Base-by-base conservation (phyloP, 2,797 vertebrate species). In the Chaenodraco wilsoni region DNA sequence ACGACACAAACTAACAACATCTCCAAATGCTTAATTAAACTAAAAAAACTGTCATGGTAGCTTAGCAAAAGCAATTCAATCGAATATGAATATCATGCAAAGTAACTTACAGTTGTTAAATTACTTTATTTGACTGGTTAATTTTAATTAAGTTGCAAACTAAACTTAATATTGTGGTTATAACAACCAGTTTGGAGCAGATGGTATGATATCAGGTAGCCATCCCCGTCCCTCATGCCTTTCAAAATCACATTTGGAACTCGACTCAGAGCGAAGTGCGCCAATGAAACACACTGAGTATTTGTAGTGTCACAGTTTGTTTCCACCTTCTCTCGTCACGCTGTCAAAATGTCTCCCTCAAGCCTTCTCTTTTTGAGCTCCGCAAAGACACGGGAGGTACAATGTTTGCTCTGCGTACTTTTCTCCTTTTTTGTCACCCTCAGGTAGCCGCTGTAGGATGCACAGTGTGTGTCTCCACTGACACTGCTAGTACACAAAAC, bases 401-500 rank as follows among this genome's bases (percentile, higher is more conserved):
- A 65, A 40, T 69, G 65, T 82, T 84, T 76, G 41, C 68, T 72
- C 45, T 37, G 73, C 45, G 2, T 72, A 41, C 63, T 56, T 49
- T 43, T 54, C 48, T 60, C 57, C 61, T 58, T 45, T 64, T 58
- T 56, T 57, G 46, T 17, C 64, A 59, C 65, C 67, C 64, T 82
- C 46, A 79, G 84, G 79, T 87, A 72, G 78, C 80, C 45, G 17
- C 67, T 76, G 75, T 74, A 63, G 64, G 61, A 81, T 77, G 59
- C 76, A 72, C 80, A 78, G 80, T 41, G 69, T 69, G 71, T 79
- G 84, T 83, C 76, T 81, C 70, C 19, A 17, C 72, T 65, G 71
- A 76, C 72, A 79, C 83, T 62, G 72, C 54, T 69, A 83, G 79
- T 78, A 88, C 82, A 85, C 81, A 52, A 79, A 90, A 89, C 79